phyloP scores from a whole-genome alignment of 2,797 vertebrate species.

The Scolopax bukidnonensis region DNA sequence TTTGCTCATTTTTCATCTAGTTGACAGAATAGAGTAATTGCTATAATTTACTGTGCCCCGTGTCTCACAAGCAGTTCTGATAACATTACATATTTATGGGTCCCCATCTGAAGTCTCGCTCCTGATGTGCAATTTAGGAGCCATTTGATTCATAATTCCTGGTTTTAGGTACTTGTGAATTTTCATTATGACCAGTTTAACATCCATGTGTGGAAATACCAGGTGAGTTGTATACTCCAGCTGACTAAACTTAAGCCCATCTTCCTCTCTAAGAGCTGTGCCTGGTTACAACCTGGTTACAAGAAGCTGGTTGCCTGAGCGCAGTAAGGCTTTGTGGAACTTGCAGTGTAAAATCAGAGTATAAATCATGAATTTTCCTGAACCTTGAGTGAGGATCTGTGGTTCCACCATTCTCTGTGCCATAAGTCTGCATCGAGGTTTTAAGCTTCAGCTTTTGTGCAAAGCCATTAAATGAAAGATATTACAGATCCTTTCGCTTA shows the following conservation, averaged over 20 bases:
- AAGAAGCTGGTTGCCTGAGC: not conserved
- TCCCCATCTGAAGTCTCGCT: not conserved
- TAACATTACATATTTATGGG: not conserved
- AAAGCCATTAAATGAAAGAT: not conserved
- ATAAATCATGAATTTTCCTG: not conserved
- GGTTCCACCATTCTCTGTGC: not conserved
- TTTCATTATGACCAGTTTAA: not conserved
- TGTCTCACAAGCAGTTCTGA: not conserved
- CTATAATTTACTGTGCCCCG: accelerated
- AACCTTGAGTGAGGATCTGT: not conserved
- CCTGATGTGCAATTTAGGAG: not conserved
- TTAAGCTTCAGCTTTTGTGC: not conserved
- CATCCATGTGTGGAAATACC: accelerated
- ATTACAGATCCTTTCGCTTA: not conserved
- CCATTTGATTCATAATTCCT: not conserved
- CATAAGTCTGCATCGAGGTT: not conserved
- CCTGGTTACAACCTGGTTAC: not conserved
- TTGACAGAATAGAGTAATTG: not conserved
- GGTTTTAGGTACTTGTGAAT: not conserved
- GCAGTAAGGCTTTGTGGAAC: not conserved
- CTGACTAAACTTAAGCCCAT: not conserved
- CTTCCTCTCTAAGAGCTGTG: not conserved
- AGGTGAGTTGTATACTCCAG: not conserved
- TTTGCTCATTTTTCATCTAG: not conserved
- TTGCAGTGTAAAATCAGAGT: not conserved